These are phyloP conservation scores for Lutraria lutraria DNA, from an alignment of 2,888 invertebrate species.

Conservation along the genomic window DNA sequence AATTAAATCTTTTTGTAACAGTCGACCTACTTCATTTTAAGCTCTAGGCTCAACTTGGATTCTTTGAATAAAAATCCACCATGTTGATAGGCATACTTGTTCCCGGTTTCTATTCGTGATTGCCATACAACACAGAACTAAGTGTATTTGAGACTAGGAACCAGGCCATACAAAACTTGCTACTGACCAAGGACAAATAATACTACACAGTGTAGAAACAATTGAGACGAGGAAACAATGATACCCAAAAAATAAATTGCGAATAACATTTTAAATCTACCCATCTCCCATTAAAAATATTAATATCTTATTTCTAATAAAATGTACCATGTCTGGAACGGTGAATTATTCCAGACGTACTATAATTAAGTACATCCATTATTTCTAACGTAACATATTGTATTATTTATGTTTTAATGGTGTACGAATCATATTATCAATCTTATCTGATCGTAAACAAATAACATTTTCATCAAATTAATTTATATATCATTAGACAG, in stretches of 20 bases:
- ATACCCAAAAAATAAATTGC: not conserved
- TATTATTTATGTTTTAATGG: no score
- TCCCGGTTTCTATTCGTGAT: not conserved
- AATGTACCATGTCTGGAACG: no score
- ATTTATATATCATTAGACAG: no score
- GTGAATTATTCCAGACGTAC: no score
- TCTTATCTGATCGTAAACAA: no score
- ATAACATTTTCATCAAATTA: no score
- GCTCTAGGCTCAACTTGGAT: not conserved
- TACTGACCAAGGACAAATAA: slow-evolving; percentile 7
- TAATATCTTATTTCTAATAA: no score
- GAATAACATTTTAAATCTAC: no score
- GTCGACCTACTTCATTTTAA: not conserved
- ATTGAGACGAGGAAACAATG: not conserved
- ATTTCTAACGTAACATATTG: no score
- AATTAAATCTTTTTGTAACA: not conserved
- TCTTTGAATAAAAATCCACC: not conserved
- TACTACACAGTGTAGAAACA: slow-evolving; percentile 10
- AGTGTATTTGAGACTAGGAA: not conserved
- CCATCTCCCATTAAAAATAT: no score
- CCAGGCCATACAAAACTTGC: not conserved
- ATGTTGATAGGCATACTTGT: not conserved
- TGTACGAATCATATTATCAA: no score
- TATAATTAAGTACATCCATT: no score
- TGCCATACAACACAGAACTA: not conserved